phyloP scores from a whole-genome alignment of 2,113 vertebrate genomes.

The Romanogobio albipinnatus region DNA sequence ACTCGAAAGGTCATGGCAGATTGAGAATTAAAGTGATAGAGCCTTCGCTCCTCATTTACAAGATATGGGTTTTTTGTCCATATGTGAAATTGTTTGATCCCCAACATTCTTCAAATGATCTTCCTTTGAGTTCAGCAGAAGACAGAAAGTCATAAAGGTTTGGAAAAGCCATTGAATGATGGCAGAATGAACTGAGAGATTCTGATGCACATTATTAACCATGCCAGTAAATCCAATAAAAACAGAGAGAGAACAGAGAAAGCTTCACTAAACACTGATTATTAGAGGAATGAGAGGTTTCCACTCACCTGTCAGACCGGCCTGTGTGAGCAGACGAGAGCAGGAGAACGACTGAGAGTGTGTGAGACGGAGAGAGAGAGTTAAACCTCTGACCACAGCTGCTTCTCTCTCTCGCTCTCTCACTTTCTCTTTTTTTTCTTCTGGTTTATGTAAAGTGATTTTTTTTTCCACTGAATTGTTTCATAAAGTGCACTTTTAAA shows the following conservation, averaged over 20 bases:
- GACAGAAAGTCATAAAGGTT: neutral
- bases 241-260: neutral
- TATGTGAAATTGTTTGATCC: neutral
- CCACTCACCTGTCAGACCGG: constrained; percentile 71
- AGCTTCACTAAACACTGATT: neutral
- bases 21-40: neutral
- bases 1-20: neutral
- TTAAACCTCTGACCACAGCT: constrained; percentile 58
- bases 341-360: constrained; percentile 59
- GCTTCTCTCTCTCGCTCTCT: constrained; percentile 65
- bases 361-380: constrained; percentile 58
- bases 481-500: constrained; percentile 1
- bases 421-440: constrained; percentile 58
- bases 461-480: neutral
- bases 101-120: neutral
- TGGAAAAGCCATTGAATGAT: neutral
- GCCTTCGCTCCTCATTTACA: too few species aligned
- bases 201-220: neutral
- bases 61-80: neutral
- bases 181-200: neutral
- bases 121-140: too few species aligned
- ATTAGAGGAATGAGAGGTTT: neutral
- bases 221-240: neutral
- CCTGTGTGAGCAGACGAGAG: constrained; percentile 52
- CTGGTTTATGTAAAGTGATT: neutral